Evolutionary conservation across 2,797 vertebrate species (phyloP), one percentile per base, ranked within the genome.

Genomic region (Bovichtus diacanthus): DNA sequence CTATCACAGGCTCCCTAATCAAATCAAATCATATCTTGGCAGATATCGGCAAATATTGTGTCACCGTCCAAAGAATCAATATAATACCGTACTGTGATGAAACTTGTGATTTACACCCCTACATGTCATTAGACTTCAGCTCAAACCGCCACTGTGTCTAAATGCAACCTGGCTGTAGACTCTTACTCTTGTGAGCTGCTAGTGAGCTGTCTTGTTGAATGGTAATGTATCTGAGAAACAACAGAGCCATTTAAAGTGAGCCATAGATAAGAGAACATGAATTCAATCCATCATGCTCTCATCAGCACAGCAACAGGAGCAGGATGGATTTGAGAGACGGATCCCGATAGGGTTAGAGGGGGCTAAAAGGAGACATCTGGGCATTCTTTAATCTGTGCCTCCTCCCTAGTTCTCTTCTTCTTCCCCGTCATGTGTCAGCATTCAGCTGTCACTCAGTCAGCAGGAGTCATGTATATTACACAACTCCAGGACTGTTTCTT

Each of bases 201-300:
- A 31, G 46, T 50, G 47, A 46, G 19, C 31, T 73, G 59, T 66
- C 62, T 34, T 27, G 39, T 38, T 47, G 25, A 43, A 67, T 34
- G 58, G 47, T 54, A 54, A 70, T 70, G 70, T 70, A 29, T 70
- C 39, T 4, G 16, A 34, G 11, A 53, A 41, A 63, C 73, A 75
- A 58, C 38, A 39, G 29, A 61, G 23, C 9, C 31, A 46, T 62
- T 53, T 63, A 51, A 69, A 64, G 53, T 49, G 31, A 31, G 27
- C 23, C 23, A 21, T 29, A 47, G 39, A 74, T 65, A 53, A 6
- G 10, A 25, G 62, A 39, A 34, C 62, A 69, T 64, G 23, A 53
- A 69, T 51, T 58, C 46, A 64, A 73, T 58, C 58, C 63, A 46
- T 73, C 63, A 68, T 23, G 44, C 49, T 53, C 69, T 51, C 62